Evolutionary conservation across 2,797 vertebrate genomes (phyloP), one percentile per base, ranked within the genome.

Genomic region (Sebastes baramenuke): DNA sequence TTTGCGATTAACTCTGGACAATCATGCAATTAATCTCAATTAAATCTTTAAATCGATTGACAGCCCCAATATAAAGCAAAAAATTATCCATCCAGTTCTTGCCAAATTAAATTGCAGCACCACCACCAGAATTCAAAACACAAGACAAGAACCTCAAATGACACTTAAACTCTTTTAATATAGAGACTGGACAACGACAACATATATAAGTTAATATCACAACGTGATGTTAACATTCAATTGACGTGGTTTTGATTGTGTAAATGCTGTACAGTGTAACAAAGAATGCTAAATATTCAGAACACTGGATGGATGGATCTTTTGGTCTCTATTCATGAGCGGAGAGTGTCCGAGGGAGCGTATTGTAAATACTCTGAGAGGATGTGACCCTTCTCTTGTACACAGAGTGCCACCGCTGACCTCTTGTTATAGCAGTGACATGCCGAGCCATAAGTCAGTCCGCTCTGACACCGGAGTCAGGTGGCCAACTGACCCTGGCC

Each of bases 361-460:
- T 86, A 84, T 88, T 93, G 90, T 88, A 93, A 83, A 90, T 77
- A 85, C 90, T 89, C 82, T 7, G 86, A 85, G 81, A 90, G 89
- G 84, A 93, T 82, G 92, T 91, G 94, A 94, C 93, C 94, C 88
- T 67, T 70, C 78, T 88, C 88, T 94, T 89, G 87, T 90, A 84
- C 89, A 83, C 86, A 61, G 72, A 77, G 85, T 65, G 85, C 85
- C 89, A 75, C 65, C 2, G 81, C 84, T 90, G 91, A 95, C 94
- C 93, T 87, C 94, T 92, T 92, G 93, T 93, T 94, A 93, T 88
- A 90, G 91, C 90, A 87, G 80, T 89, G 92, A 94, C 91, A 90
- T 49, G 80, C 68, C 25, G 85, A 86, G 90, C 89, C 83, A 91
- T 95, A 93, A 94, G 92, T 95, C 93, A 94, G 87, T 87, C 80